phyloP scores from a whole-genome alignment of 1,140 invertebrate species.

The Drosophila tani region DNA sequence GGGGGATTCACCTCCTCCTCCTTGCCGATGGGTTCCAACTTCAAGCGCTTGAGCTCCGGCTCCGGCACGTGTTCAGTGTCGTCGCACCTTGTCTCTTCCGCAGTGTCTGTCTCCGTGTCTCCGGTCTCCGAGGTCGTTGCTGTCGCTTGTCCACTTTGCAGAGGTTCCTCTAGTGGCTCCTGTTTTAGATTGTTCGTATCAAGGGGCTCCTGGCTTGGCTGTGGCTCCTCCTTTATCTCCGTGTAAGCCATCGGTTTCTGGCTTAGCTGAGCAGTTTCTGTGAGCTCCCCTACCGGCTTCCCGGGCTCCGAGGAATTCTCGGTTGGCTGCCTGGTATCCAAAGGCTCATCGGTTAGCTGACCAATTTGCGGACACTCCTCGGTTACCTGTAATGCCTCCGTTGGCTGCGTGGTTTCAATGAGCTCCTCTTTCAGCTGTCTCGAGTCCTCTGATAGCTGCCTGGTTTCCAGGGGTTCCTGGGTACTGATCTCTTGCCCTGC shows the following conservation, averaged over 20 bases:
- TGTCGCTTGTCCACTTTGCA: neutral
- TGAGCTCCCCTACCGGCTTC: neutral
- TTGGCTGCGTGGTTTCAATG: neutral
- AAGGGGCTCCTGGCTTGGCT: neutral
- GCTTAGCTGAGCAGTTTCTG: neutral
- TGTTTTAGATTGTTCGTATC: no score
- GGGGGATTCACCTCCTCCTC: no score
- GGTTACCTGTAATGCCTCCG: neutral
- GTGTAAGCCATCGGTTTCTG: no score
- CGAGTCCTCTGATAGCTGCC: neutral
- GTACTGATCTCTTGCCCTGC: neutral
- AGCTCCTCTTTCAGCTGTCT: neutral
- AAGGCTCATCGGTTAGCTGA: neutral
- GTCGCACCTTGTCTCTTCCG: constrained; percentile 1
- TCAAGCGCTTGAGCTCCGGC: neutral
- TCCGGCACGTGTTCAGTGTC: neutral
- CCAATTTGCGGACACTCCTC: neutral
- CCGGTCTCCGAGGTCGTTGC: constrained; percentile 1
- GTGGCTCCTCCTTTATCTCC: neutral
- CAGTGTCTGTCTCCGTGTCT: constrained; percentile 18
- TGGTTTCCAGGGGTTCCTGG: neutral
- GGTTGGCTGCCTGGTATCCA: neutral
- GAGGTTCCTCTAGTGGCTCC: neutral
- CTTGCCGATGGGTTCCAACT: neutral
- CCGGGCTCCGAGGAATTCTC: neutral